phyloP scores from a whole-genome alignment of 2,113 vertebrate genomes.

The Pelodiscus sinensis region DNA sequence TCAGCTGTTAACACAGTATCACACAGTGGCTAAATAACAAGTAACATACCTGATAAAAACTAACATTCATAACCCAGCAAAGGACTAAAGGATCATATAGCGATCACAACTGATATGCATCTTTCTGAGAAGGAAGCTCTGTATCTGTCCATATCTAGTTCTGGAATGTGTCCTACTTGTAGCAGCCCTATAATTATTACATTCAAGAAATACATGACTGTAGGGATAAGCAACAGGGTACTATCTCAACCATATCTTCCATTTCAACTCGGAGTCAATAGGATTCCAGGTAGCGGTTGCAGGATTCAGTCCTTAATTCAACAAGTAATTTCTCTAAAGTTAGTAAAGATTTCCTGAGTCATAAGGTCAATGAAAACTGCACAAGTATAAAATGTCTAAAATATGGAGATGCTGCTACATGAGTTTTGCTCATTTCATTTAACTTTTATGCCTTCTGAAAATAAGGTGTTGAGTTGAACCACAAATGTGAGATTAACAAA shows the following conservation, averaged over 20 bases:
- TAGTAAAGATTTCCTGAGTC: background rate
- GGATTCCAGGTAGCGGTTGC: background rate
- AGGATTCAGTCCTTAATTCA: background rate
- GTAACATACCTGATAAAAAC: background rate
- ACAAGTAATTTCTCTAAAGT: background rate
- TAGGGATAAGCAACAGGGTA: background rate
- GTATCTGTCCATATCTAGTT: background rate
- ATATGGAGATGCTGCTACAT: background rate
- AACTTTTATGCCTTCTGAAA: background rate
- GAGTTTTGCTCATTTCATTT: background rate
- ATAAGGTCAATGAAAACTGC: constrained; percentile 3
- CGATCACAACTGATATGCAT: background rate
- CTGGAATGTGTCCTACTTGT: background rate
- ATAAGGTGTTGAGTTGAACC: background rate
- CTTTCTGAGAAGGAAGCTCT: background rate
- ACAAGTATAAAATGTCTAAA: background rate
- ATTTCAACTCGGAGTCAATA: background rate
- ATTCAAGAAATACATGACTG: background rate
- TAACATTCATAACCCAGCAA: background rate
- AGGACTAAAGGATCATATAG: background rate
- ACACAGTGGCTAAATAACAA: background rate
- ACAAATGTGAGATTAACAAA: background rate
- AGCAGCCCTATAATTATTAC: background rate
- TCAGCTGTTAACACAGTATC: background rate
- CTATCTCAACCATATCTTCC: background rate